Conservation (phyloP, 1,140 invertebrate species). For the Drosophila equinoxialis region DNA sequence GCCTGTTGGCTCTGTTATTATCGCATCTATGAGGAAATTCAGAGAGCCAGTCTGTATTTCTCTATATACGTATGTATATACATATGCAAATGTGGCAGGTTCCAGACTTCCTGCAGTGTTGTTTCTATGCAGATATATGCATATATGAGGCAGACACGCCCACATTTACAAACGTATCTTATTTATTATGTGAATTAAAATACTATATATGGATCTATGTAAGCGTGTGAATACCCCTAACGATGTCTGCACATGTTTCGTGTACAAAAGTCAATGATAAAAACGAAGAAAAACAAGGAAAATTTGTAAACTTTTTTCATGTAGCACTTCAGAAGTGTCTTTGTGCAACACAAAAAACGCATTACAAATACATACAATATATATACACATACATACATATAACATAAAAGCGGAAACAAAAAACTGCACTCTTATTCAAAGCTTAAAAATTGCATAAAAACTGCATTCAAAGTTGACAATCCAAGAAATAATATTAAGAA, state of each 20-base stretch:
- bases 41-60: constrained; percentile 9
- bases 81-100: constrained; percentile 18
- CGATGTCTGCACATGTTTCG: background rate
- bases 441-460: background rate
- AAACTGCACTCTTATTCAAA: background rate
- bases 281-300: constrained; percentile 41
- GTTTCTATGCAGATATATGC: constrained; percentile 5
- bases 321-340: constrained; percentile 15
- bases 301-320: constrained; percentile 35
- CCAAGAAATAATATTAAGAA: too few species aligned
- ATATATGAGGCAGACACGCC: constrained; percentile 35
- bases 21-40: constrained; percentile 46
- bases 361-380: constrained; percentile 1
- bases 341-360: constrained; percentile 21
- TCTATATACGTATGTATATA: background rate
- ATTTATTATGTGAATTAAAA: constrained; percentile 72
- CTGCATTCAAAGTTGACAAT: background rate
- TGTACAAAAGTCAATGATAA: constrained; percentile 30
- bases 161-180: constrained; percentile 43
- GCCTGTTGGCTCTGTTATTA: constrained; percentile 65
- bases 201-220: constrained; percentile 44
- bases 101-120: constrained; percentile 8
- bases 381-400: background rate
- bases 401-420: background rate
- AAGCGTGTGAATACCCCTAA: constrained; percentile 5